Evolutionary conservation across 2,888 invertebrate genomes (phyloP), one percentile per base, ranked within the genome.

Genomic region (Hoplodrina ambigua): DNA sequence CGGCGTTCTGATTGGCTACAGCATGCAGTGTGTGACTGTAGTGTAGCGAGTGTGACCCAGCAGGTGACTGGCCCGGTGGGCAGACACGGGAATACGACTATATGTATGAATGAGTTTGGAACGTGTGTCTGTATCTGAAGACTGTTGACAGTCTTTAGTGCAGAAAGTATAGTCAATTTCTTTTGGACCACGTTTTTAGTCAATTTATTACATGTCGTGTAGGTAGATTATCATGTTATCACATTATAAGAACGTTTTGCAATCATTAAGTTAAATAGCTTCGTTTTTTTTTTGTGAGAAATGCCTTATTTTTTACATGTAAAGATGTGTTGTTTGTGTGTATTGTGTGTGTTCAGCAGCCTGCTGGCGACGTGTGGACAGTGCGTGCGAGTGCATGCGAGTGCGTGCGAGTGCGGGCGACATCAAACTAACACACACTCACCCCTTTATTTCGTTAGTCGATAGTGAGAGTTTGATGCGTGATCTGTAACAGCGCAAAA

Each of bases 401-500:
- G 63, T 68, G 56, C 64, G 46, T 66, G 76, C 72, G 73, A 61
- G 75, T 66, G 75, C 89, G 88, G 67, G 78, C 89, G 87, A 92
- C 92, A 91, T 87, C 89, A 82, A 92, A 86, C 90, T 87, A 87
- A 88, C 90, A 89, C 84, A 66, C 80, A 93, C 93, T 93, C 93
- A 94, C 94, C 94, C 91, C 67, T 93, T 92, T 59, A 93, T 91
- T 87, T 91, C 88, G 78, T 90, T 91, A 80, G 90, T 92, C 83
- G 92, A 89, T 86, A 89, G 91, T 89, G 92, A 87, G 81, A 92
- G 92, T 88, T 88, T 90, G 87, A 94, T 84, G 87, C 77, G 80
- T 88, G 89, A 93, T 91, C 93, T 93, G 94, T 81, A 94, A 94
- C 92, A 93, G 89, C 88, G 91, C 88, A 91, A 74, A 87, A 85